phyloP scores from a whole-genome alignment of 2,113 vertebrate genomes.

The Neotragus moschatus region DNA sequence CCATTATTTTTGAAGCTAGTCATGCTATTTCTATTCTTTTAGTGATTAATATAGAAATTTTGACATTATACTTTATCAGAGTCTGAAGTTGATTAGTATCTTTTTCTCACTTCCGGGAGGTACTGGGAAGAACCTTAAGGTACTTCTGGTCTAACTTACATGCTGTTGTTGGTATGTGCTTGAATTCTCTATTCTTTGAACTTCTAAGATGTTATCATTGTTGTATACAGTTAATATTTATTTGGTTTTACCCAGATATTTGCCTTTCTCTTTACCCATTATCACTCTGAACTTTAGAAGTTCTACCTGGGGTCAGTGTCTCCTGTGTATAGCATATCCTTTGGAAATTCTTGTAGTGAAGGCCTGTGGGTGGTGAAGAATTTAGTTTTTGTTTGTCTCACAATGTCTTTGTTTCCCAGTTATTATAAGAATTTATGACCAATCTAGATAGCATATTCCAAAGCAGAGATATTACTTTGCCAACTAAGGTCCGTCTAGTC shows the following conservation, averaged over 20 bases:
- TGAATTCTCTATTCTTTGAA: not conserved
- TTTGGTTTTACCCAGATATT: not conserved
- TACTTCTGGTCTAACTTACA: not conserved
- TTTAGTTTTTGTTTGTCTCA: not conserved
- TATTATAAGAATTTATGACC: not conserved
- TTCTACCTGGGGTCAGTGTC: not conserved
- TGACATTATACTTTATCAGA: not conserved
- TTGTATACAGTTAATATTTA: not conserved
- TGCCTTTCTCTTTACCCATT: not conserved
- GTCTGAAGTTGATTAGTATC: not conserved
- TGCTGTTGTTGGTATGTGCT: not conserved
- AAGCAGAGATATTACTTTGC: too few species aligned
- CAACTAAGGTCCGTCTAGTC: too few species aligned
- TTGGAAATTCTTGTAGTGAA: not conserved
- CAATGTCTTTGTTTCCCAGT: not conserved
- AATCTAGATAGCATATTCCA: too few species aligned
- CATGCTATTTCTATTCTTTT: not conserved
- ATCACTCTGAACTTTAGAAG: not conserved
- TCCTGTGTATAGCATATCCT: not conserved
- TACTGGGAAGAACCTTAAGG: not conserved
- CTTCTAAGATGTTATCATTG: not conserved
- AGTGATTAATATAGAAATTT: not conserved
- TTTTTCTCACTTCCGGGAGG: not conserved
- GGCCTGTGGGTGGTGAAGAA: not conserved
- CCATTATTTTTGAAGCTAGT: not conserved